Conservation (phyloP, 1,140 invertebrate genomes). For the Drosophila parvula region DNA sequence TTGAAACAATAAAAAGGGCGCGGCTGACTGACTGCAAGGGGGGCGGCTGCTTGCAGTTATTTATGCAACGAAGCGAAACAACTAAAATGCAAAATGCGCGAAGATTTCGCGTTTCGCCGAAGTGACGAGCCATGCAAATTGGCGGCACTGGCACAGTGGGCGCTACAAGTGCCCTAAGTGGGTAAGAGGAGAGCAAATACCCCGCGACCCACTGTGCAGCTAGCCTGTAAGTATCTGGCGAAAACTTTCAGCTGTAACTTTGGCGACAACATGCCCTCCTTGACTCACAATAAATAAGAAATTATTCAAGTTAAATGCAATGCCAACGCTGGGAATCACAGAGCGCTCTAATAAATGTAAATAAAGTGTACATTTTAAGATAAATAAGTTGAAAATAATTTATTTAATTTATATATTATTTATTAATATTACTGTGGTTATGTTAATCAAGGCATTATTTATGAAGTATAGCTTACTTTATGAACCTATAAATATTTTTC, state of each 20-base stretch:
- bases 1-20: slow-evolving; percentile 69
- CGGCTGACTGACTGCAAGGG: slow-evolving; percentile 39
- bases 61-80: slow-evolving; percentile 75
- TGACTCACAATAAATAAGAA: slow-evolving; percentile 40
- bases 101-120: slow-evolving; percentile 59
- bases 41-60: slow-evolving; percentile 54
- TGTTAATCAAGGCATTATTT: too few species aligned
- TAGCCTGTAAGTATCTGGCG: neutral
- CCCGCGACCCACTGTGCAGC: slow-evolving; percentile 29
- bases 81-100: slow-evolving; percentile 69
- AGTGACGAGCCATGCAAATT: slow-evolving; percentile 77
- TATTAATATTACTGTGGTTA: too few species aligned
- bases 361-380: too few species aligned
- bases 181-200: slow-evolving; percentile 1
- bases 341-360: too few species aligned
- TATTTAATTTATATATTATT: too few species aligned
- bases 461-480: neutral
- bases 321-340: neutral
- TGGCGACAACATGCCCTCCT: slow-evolving; percentile 21
- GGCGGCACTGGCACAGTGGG: slow-evolving; percentile 40
- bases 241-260: slow-evolving; percentile 41
- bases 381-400: too few species aligned
- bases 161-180: neutral
- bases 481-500: neutral
- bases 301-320: slow-evolving; percentile 41